These are phyloP conservation scores for Peucedramus taeniatus DNA, from an alignment of 2,113 vertebrate genomes.

Conservation along the genomic window DNA sequence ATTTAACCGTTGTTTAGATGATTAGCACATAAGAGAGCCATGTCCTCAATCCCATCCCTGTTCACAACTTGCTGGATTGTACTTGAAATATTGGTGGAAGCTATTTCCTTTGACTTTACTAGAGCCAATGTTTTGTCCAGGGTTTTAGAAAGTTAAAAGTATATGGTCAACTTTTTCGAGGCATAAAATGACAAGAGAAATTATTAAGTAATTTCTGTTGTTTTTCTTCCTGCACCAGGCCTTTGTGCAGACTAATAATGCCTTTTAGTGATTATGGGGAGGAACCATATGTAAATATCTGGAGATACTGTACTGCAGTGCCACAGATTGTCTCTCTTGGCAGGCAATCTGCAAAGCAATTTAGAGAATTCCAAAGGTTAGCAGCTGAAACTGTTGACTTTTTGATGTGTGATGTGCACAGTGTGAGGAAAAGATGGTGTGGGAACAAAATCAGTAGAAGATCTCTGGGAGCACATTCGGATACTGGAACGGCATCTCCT, in stretches of 20 bases:
- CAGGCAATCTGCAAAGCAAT: neutral
- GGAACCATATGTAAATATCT: neutral
- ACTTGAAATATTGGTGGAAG: neutral
- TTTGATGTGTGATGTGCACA: constrained; percentile 4
- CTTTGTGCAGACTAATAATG: neutral
- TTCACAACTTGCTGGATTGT: neutral
- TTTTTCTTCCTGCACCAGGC: neutral
- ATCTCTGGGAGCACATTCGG: neutral
- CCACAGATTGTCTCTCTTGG: neutral
- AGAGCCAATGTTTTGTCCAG: neutral
- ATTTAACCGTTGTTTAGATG: neutral
- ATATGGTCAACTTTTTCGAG: neutral
- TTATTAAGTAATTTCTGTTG: neutral
- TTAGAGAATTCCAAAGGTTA: constrained; percentile 24
- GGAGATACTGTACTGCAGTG: neutral
- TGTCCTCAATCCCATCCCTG: neutral
- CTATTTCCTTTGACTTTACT: neutral
- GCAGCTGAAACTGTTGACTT: constrained; percentile 33
- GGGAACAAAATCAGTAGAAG: constrained; percentile 40
- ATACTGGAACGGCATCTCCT: neutral
- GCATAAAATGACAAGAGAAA: neutral
- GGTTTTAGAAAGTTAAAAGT: neutral
- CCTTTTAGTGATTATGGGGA: neutral
- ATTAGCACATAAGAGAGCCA: neutral
- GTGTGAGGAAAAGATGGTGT: constrained; percentile 29